phyloP scores from a whole-genome alignment of 2,113 vertebrate genomes.

The Gymnarchus niloticus region DNA sequence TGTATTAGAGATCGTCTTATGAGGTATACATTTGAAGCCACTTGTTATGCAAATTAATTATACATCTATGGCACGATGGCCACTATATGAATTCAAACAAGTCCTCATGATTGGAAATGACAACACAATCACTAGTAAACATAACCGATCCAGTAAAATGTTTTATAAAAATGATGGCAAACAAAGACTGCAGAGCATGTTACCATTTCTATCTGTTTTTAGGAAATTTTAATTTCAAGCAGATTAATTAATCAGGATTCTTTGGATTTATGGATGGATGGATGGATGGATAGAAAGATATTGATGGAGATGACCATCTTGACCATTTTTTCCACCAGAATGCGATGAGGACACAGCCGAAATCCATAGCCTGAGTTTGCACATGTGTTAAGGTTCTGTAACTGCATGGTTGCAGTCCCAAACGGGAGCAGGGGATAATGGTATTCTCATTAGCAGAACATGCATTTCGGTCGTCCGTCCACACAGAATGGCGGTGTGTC shows the following conservation, averaged over 20 bases:
- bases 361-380: not conserved
- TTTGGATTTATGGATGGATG: not conserved
- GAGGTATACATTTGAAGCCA: not conserved
- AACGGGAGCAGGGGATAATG: not conserved
- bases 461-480: not conserved
- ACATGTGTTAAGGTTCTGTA: not conserved
- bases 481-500: not conserved
- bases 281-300: no score
- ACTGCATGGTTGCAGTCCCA: not conserved
- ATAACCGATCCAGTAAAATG: not conserved
- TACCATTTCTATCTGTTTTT: not conserved
- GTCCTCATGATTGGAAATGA: not conserved
- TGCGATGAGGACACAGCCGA: not conserved
- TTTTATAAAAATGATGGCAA: not conserved
- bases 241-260: not conserved
- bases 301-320: not conserved
- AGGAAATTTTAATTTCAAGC: not conserved
- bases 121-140: not conserved
- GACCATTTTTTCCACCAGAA: not conserved
- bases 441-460: not conserved
- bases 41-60: not conserved
- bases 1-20: not conserved
- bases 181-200: not conserved
- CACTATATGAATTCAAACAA: no score
- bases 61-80: not conserved